These are phyloP conservation scores for Pelagia noctiluca DNA, from an alignment of 30 jellyfish, hydroid and myxozoan species.

Conservation along the genomic window DNA sequence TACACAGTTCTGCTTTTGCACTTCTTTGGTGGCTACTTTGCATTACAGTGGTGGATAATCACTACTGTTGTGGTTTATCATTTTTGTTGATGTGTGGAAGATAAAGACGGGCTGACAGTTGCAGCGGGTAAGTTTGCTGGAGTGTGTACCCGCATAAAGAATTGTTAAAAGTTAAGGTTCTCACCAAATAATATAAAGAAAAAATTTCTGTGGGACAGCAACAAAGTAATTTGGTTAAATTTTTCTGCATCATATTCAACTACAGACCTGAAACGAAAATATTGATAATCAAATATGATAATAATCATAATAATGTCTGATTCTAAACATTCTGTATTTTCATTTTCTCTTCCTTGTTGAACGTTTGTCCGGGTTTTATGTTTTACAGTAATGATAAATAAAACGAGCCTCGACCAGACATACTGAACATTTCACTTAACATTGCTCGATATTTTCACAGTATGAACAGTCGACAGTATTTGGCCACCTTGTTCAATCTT, in stretches of 20 bases:
- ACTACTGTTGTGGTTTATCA: not conserved
- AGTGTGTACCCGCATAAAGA: not conserved
- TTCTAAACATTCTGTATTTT: too few species aligned
- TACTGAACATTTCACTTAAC: not conserved
- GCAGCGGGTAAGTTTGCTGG: not conserved
- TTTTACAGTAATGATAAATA: too few species aligned
- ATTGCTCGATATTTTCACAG: too few species aligned
- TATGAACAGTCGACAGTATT: too few species aligned
- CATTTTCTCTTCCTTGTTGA: too few species aligned
- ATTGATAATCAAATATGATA: not conserved
- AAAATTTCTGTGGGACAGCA: slow-evolving; percentile 21
- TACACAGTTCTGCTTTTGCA: too few species aligned
- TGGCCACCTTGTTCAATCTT: too few species aligned
- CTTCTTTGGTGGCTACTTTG: too few species aligned
- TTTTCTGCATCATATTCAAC: slow-evolving; percentile 73
- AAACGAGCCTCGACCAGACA: not conserved
- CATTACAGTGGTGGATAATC: not conserved
- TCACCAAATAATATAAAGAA: slow-evolving; percentile 54
- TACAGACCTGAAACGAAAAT: slow-evolving; percentile 42
- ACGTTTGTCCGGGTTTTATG: too few species aligned
- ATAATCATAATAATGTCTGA: not conserved
- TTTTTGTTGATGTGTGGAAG: not conserved
- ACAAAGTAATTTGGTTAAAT: slow-evolving; percentile 44
- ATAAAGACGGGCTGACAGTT: not conserved
- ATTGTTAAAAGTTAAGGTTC: slow-evolving; percentile 1